Conservation (phyloP, 2,888 invertebrate genomes). For the Pinctada fucata region DNA sequence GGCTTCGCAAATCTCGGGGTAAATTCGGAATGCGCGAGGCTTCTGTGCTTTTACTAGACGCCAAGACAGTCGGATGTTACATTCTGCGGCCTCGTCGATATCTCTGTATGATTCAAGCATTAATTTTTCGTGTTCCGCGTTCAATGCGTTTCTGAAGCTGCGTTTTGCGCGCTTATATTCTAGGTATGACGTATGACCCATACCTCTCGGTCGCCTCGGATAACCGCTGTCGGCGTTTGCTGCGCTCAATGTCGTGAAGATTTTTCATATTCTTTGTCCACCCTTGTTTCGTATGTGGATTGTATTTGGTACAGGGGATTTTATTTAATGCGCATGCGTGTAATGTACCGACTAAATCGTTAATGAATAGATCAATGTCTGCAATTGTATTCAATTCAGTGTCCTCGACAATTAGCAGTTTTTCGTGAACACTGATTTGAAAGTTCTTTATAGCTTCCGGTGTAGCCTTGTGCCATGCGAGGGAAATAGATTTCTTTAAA, state of each 20-base stretch:
- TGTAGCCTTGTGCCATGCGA: neutral
- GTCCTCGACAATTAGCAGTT: neutral
- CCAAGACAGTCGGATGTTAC: neutral
- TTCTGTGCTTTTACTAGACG: neutral
- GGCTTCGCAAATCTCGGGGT: neutral
- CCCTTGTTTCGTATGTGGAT: neutral
- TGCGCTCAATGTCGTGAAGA: neutral
- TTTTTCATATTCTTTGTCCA: neutral
- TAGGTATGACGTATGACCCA: neutral
- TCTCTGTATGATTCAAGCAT: neutral
- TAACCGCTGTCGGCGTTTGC: neutral
- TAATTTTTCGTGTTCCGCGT: neutral
- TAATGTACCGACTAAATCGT: neutral
- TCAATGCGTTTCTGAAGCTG: neutral
- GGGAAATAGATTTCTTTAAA: neutral
- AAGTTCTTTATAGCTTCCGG: neutral
- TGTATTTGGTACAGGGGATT: neutral
- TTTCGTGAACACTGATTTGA: neutral
- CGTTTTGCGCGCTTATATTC: neutral
- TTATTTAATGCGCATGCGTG: neutral
- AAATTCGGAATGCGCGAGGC: neutral
- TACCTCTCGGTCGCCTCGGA: neutral
- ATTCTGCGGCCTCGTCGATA: neutral
- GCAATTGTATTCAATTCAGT: neutral
- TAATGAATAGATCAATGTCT: neutral